phyloP scores from a whole-genome alignment of 2,888 invertebrate genomes.

The Seladonia tumulorum region DNA sequence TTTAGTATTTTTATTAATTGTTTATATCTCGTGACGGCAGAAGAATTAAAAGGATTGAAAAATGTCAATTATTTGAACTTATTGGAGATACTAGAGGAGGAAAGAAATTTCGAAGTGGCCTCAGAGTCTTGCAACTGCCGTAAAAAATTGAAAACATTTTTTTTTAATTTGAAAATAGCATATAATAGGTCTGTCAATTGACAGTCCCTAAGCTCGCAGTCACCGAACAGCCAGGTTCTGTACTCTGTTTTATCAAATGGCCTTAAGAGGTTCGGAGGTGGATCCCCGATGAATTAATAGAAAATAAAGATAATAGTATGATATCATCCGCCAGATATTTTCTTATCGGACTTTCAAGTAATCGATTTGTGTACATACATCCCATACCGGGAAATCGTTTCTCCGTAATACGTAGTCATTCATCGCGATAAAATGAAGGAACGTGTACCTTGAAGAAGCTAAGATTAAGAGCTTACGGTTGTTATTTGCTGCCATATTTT shows the following conservation, averaged over 20 bases:
- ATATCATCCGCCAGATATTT: background rate
- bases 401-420: background rate
- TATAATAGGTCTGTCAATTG: background rate
- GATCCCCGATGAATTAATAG: background rate
- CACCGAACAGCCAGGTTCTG: background rate
- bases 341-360: background rate
- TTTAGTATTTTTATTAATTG: background rate
- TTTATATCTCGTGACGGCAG: background rate
- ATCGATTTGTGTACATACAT: background rate
- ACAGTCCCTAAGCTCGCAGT: background rate
- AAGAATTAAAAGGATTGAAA: background rate
- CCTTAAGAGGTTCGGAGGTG: background rate
- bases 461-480: background rate
- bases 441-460: background rate
- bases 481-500: background rate
- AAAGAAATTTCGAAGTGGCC: background rate
- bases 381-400: background rate
- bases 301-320: background rate
- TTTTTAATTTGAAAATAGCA: no score
- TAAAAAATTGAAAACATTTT: no score
- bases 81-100: background rate
- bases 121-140: background rate
- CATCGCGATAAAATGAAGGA: background rate
- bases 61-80: background rate
- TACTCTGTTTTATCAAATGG: background rate